Base-by-base conservation (phyloP, 2,113 vertebrate species). In the Callithrix jacchus region DNA sequence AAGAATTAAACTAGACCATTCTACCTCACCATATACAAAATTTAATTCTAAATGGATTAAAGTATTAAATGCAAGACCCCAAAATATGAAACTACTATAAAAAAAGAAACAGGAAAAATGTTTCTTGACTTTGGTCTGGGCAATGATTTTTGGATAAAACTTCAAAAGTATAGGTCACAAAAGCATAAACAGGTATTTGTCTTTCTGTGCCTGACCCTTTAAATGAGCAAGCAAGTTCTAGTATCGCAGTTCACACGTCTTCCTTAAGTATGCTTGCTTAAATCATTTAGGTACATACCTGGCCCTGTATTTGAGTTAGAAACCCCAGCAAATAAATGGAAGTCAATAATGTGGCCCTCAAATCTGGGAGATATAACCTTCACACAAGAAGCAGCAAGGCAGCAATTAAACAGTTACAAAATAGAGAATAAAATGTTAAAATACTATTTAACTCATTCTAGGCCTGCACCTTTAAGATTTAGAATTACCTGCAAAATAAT, bases 281-380 rank as follows among this genome's bases (percentile, higher is more conserved):
- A 86, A 54, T 54, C 52, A 42, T 35, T 66, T 49, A 88, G 45
- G 35, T 64, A 66, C 77, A 25, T 71, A 54, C 14, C 47, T 82
- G 47, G 32, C 16, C 58, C 37, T 86, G 17, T 37, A 54, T 94
- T 82, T 84, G 61, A 92, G 42, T 90, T 81, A 91, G 83, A 90
- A 95, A 95, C 20, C 54, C 13, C 42, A 91, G 47, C 18, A 93
- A 93, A 45, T 58, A 85, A 68, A 54, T 83, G 79, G 45, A 95
- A 95, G 68, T 68, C 47, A 88, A 56, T 88, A 81, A 93, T 16
- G 6, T 61, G 35, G 21, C 54, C 49, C 21, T 94, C 81, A 90
- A 94, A 76, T n/a, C 21, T 85, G 17, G 86, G 56, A 93, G 49
- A 9, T 80, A 47, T 74, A 92, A 92, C n/a, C 20, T 93, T 61